A percentile compares a stretch with the other conserved stretches of the same genome.
Conservation (phyloP, 2,113 vertebrate genomes). For the Origma solitaria region DNA sequence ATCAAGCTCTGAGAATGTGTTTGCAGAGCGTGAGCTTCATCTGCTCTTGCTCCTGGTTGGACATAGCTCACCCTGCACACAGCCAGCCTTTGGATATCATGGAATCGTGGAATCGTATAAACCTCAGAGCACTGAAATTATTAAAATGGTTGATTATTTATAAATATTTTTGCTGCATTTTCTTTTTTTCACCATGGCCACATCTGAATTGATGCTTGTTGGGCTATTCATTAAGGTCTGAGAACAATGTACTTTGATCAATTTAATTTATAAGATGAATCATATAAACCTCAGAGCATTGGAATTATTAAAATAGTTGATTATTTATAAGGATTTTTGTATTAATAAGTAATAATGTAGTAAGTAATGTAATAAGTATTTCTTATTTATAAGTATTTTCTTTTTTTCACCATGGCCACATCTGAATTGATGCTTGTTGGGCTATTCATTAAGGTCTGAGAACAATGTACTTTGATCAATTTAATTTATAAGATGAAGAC, state of each 20-base stretch:
- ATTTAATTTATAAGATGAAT: neutral
- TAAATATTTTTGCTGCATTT: neutral
- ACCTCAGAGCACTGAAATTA: neutral
- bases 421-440: neutral
- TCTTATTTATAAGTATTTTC: neutral
- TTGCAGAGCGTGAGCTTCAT: neutral
- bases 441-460: neutral
- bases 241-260: neutral
- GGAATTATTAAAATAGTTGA: too few species aligned
- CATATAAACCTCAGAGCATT: too few species aligned
- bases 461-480: neutral
- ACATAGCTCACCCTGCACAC: fast-evolving
- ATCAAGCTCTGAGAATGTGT: fast-evolving
- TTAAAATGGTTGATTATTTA: neutral
- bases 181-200: neutral
- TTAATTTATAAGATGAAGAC: neutral
- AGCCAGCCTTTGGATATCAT: neutral
- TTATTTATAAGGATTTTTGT: too few species aligned
- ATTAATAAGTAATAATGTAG: too few species aligned
- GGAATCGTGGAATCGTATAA: neutral
- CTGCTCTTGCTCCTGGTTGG: fast-evolving
- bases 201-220: neutral
- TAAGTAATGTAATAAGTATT: too few species aligned
- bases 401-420: neutral
- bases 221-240: neutral